These are phyloP conservation scores for Pluvialis apricaria DNA, from an alignment of 2,113 vertebrate genomes.

Conservation along the genomic window DNA sequence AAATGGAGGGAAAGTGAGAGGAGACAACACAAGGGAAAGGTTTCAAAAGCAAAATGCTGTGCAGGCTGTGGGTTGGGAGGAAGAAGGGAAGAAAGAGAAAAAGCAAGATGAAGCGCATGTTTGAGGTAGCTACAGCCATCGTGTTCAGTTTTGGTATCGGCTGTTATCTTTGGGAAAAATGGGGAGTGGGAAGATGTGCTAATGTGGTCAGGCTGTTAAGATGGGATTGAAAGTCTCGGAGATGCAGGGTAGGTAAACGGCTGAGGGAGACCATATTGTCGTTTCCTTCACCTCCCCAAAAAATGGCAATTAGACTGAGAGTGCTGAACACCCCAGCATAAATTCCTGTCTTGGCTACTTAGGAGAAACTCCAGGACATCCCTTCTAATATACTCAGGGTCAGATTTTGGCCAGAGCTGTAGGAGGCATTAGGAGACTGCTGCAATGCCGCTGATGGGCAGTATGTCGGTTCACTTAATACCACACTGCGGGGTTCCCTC, in stretches of 20 bases:
- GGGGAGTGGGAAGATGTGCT: not conserved
- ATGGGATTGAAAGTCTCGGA: not conserved
- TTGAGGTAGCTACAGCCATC: not conserved
- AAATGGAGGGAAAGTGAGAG: not conserved
- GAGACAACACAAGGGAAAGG: not conserved
- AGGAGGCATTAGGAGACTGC: not conserved
- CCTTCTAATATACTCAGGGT: not conserved
- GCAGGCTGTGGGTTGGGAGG: not conserved
- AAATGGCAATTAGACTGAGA: not conserved
- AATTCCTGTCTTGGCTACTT: not conserved
- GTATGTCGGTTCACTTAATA: accelerated
- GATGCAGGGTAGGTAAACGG: not conserved
- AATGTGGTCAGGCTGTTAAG: not conserved
- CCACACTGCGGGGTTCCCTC: not conserved
- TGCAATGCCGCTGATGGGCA: accelerated
- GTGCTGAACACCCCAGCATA: not conserved
- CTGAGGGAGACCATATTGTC: not conserved
- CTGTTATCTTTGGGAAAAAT: not conserved
- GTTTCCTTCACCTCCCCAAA: not conserved
- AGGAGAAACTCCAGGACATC: not conserved
- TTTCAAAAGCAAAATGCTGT: not conserved
- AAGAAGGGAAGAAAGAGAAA: not conserved
- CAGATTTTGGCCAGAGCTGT: not conserved
- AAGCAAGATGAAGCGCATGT: not conserved
- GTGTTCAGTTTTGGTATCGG: not conserved